Evolutionary conservation across 23 tunicate genomes (phyloP).

Genomic region (Phallusia fumigata): DNA sequence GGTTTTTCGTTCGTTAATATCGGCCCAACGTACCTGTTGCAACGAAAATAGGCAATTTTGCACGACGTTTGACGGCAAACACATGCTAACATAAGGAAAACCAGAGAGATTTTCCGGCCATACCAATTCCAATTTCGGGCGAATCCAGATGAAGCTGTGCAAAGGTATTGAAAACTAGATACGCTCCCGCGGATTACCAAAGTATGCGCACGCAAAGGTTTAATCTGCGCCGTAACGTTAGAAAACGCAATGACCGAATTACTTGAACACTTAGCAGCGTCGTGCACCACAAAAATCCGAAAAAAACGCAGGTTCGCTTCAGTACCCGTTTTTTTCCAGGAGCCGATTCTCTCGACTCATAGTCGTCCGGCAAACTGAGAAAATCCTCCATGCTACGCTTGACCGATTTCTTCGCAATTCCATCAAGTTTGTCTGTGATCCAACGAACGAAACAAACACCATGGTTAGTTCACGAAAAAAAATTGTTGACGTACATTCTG

Average conservation of each 20-base stretch:
- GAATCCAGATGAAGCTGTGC: too few species aligned
- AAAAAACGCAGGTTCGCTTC: neutral
- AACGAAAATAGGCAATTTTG: neutral
- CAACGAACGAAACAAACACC: neutral
- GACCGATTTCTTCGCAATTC: conserved; percentile 63
- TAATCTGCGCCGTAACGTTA: too few species aligned
- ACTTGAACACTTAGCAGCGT: too few species aligned
- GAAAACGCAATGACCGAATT: too few species aligned
- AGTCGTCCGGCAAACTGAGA: conserved; percentile 85
- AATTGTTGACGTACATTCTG: neutral
- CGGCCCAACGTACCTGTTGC: conserved; percentile 94
- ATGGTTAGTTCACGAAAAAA: too few species aligned
- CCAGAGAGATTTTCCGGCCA: too few species aligned
- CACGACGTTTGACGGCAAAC: neutral
- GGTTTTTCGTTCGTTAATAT: conserved; percentile 60
- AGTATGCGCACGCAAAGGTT: too few species aligned
- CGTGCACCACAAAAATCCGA: too few species aligned
- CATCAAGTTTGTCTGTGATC: conserved; percentile 78
- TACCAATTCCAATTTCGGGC: too few species aligned
- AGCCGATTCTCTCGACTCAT: conserved; percentile 56
- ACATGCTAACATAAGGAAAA: too few species aligned
- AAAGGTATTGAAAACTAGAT: too few species aligned
- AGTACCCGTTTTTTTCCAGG: conserved; percentile 90
- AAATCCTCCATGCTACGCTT: conserved; percentile 82
- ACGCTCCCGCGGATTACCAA: too few species aligned